These are phyloP conservation scores for Nansenia antarctica DNA, from an alignment of 2,113 vertebrate genomes.

Conservation along the genomic window DNA sequence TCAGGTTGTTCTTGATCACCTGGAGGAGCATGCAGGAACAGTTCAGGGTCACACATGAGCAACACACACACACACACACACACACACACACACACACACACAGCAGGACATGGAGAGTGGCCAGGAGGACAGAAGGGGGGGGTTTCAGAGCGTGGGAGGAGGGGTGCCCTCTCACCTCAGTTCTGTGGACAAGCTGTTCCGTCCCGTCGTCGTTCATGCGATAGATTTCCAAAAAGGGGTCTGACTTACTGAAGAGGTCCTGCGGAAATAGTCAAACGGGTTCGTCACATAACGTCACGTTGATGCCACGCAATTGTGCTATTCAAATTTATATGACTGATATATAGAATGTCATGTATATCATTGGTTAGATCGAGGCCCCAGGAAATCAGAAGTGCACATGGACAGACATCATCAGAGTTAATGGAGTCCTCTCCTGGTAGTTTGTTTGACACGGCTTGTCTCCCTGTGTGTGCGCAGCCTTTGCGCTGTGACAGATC, in stretches of 20 bases:
- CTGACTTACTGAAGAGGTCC: conserved; percentile 99
- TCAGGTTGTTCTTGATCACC: conserved; percentile 97
- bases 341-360: too few species aligned
- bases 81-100: neutral
- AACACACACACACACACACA: neutral
- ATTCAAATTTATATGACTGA: too few species aligned
- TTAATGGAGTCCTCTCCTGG: neutral
- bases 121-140: neutral
- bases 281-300: conserved; percentile 50
- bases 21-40: conserved; percentile 57
- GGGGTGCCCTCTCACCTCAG: conserved; percentile 83
- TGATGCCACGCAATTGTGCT: too few species aligned
- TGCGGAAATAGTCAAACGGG: conserved; percentile 87
- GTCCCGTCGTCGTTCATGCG: conserved; percentile 94
- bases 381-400: neutral
- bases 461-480: neutral
- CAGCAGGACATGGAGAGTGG: neutral
- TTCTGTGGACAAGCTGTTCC: conserved; percentile 95
- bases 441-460: conserved; percentile 9
- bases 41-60: neutral
- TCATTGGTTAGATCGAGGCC: too few species aligned
- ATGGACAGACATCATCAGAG: neutral
- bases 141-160: neutral
- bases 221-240: conserved; percentile 98
- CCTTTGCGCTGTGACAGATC: conserved; percentile 42